Conservation (phyloP, 2,113 vertebrate genomes). For the Myrmecophaga tridactyla region DNA sequence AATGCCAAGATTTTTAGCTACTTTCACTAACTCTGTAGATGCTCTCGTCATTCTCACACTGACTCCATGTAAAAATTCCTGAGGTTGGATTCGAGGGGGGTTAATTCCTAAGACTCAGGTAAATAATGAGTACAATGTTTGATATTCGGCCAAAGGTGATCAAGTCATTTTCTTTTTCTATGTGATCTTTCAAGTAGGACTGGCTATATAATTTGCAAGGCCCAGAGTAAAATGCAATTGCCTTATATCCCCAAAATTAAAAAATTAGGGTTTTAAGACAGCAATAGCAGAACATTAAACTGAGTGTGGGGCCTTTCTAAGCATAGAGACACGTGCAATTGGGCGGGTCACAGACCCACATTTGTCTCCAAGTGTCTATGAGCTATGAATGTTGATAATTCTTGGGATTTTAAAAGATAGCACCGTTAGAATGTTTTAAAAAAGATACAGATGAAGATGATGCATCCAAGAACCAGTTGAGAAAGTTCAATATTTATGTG, state of each 20-base stretch:
- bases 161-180: not conserved
- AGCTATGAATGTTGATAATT: not conserved
- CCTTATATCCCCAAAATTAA: not conserved
- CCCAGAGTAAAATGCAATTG: not conserved
- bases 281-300: not conserved
- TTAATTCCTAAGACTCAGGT: not conserved
- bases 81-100: not conserved
- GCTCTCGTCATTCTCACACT: not conserved
- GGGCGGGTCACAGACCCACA: no score
- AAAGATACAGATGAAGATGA: not conserved
- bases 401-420: not conserved
- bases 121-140: not conserved
- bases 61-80: not conserved
- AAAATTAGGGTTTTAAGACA: not conserved
- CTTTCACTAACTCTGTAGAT: not conserved
- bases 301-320: not conserved
- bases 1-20: not conserved
- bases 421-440: not conserved
- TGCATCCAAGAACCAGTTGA: conserved; percentile 49
- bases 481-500: conserved; percentile 58
- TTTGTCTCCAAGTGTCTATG: not conserved
- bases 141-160: not conserved
- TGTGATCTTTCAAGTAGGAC: not conserved
- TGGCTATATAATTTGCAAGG: not conserved
- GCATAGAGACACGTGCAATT: not conserved